Percentiles rank a stretch among this genome's conserved stretches.
phyloP scores from a whole-genome alignment of 2,888 invertebrate species.

The Scaptomyza caliginosa region DNA sequence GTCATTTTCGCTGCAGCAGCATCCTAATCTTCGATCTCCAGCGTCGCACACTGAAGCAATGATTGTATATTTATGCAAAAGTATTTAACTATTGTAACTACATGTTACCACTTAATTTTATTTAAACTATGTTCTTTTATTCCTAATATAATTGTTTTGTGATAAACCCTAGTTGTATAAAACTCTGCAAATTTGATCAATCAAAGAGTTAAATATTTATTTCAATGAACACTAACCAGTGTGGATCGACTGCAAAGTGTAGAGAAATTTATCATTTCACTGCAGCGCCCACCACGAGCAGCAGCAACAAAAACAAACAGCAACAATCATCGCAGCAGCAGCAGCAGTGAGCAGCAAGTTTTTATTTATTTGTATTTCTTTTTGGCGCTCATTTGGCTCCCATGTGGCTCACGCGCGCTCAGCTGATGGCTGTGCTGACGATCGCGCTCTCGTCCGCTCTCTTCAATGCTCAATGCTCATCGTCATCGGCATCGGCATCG shows the following conservation, averaged over 20 bases:
- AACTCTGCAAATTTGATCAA: too few species aligned
- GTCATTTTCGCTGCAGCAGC: conserved; percentile 30
- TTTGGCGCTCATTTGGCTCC: conserved; percentile 55
- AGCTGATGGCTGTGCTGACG: conserved; percentile 41
- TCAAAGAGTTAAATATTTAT: too few species aligned
- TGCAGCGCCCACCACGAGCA: conserved; percentile 49
- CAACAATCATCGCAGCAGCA: conserved; percentile 37
- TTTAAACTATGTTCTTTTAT: too few species aligned
- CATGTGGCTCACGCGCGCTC: conserved; percentile 54
- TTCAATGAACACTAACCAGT: conserved; percentile 18
- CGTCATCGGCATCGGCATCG: conserved; percentile 45
- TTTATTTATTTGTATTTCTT: conserved; percentile 37
- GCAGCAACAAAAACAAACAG: conserved; percentile 25
- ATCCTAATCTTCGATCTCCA: conserved; percentile 28
- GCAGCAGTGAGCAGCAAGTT: conserved; percentile 34
- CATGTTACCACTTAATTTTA: too few species aligned
- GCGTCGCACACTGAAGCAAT: conserved; percentile 13
- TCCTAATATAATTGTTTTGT: not conserved
- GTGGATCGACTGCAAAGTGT: conserved; percentile 66
- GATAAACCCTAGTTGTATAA: too few species aligned
- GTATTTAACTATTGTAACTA: too few species aligned
- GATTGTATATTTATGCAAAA: not conserved
- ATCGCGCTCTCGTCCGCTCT: conserved; percentile 49
- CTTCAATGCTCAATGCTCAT: conserved; percentile 54
- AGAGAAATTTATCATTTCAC: conserved; percentile 82